phyloP scores from a whole-genome alignment of 2,113 vertebrate genomes.

The Tragulus kanchil region DNA sequence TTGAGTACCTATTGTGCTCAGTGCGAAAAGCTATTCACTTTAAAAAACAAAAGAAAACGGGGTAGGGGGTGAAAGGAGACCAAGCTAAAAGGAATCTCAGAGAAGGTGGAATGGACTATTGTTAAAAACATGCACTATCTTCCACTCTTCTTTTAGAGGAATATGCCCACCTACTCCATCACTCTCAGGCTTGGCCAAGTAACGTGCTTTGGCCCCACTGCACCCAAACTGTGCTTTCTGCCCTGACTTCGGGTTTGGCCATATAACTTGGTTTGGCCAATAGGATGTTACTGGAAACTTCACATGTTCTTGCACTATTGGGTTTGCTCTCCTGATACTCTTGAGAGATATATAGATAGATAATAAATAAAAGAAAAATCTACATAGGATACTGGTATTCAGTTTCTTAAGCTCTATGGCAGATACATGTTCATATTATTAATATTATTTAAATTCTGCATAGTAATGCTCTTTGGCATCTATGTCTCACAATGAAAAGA shows the following conservation, averaged over 20 bases:
- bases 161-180: not conserved
- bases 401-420: not conserved
- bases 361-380: slow-evolving; percentile 14
- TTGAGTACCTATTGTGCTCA: not conserved
- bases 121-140: not conserved
- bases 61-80: not conserved
- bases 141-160: not conserved
- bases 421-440: slow-evolving; percentile 8
- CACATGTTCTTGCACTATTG: not conserved
- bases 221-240: too few relatives aligned
- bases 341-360: too few relatives aligned
- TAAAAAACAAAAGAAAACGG: not conserved
- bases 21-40: not conserved
- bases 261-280: not conserved
- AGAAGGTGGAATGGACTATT: not conserved
- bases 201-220: not conserved
- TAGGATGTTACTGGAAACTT: not conserved
- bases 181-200: not conserved
- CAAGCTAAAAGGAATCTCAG: not conserved
- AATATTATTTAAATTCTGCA: slow-evolving; percentile 1
- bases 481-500: not conserved
- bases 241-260: not conserved
- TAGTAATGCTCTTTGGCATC: not conserved
- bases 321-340: not conserved
- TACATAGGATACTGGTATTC: not conserved